A percentile compares a stretch with the other conserved stretches of the same genome.
Evolutionary conservation across 2,888 invertebrate genomes (phyloP).

Genomic region (Orchestes rusci): DNA sequence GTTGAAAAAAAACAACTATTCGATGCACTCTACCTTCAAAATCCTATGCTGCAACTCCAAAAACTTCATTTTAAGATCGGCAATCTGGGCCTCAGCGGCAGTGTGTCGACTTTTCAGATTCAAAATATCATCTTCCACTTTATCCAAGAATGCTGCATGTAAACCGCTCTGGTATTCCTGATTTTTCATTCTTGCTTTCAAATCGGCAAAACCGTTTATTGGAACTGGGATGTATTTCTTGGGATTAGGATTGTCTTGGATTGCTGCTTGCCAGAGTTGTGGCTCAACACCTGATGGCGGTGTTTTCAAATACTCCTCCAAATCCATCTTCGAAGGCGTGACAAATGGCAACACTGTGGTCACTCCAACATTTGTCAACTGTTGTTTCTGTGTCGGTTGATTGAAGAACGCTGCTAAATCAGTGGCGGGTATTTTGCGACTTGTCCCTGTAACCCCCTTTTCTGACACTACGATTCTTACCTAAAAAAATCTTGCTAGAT

Average conservation of each 20-base stretch:
- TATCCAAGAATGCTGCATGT: slow-evolving; percentile 73
- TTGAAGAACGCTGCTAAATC: slow-evolving; percentile 66
- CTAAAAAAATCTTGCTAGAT: slow-evolving; percentile 38
- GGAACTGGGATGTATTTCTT: slow-evolving; percentile 87
- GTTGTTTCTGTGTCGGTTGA: slow-evolving; percentile 62
- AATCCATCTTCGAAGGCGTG: slow-evolving; percentile 67
- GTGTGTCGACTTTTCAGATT: slow-evolving; percentile 76
- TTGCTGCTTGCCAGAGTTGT: slow-evolving; percentile 93
- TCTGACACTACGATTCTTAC: slow-evolving; percentile 57
- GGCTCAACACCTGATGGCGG: slow-evolving; percentile 92
- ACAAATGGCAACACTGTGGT: slow-evolving; percentile 64
- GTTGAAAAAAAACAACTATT: too few species aligned
- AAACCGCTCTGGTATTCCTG: slow-evolving; percentile 78
- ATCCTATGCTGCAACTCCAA: slow-evolving; percentile 77
- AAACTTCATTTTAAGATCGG: slow-evolving; percentile 74
- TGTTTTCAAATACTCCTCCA: slow-evolving; percentile 82
- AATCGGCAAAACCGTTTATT: slow-evolving; percentile 81
- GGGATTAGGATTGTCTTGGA: slow-evolving; percentile 90
- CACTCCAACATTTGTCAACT: slow-evolving; percentile 67
- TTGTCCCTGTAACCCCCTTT: slow-evolving; percentile 56
- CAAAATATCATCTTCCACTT: slow-evolving; percentile 69
- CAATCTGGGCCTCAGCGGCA: slow-evolving; percentile 69
- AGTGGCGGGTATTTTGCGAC: slow-evolving; percentile 62
- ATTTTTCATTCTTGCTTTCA: slow-evolving; percentile 73
- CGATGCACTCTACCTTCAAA: slow-evolving; percentile 67